phyloP scores from a whole-genome alignment of 2,888 invertebrate species.

The Loripinus fragilis region DNA sequence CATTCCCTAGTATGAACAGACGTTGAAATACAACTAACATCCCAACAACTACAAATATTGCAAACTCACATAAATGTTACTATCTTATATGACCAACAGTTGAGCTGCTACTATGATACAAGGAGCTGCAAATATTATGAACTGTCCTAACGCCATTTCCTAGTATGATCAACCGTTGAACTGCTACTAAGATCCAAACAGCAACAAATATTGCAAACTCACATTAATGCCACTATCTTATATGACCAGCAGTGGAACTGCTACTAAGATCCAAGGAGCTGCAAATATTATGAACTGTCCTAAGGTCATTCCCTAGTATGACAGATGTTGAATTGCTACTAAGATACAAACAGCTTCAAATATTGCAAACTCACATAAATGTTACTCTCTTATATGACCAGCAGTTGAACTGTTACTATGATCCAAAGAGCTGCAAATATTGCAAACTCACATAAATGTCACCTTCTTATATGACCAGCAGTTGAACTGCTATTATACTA shows the following conservation, averaged over 20 bases:
- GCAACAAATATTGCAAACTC: constrained; percentile 82
- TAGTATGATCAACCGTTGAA: constrained; percentile 81
- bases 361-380: no score
- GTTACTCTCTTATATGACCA: neutral
- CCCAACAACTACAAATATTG: no score
- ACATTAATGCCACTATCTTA: neutral
- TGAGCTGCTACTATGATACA: constrained; percentile 83
- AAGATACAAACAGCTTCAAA: neutral
- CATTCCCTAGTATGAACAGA: no score
- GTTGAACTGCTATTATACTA: no score
- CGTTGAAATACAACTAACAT: no score
- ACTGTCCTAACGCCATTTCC: constrained; percentile 56
- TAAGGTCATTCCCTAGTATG: neutral
- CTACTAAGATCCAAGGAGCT: neutral
- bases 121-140: constrained; percentile 82
- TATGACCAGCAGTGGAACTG: neutral
- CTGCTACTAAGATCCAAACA: constrained; percentile 82
- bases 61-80: no score
- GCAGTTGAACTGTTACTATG: neutral
- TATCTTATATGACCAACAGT: constrained; percentile 81
- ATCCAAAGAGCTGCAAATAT: no score
- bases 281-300: neutral
- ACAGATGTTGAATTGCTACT: neutral
- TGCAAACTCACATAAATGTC: no score
- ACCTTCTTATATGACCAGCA: no score